These are phyloP conservation scores for Lampropteryx suffumata DNA, from an alignment of 2,888 invertebrate genomes.

Conservation along the genomic window DNA sequence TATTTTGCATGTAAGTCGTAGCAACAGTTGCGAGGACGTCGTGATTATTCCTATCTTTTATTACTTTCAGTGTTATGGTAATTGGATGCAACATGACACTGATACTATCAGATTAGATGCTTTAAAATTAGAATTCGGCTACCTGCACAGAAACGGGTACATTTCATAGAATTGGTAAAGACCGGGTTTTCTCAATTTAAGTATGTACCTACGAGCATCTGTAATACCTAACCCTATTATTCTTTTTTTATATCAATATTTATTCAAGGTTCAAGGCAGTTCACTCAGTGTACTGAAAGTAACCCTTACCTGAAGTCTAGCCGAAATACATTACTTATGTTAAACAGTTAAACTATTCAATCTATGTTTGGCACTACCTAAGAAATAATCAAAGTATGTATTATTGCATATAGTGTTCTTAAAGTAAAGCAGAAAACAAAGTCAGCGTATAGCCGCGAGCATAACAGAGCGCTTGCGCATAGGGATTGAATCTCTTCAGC, in stretches of 20 bases:
- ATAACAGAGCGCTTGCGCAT: constrained; percentile 31
- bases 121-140: constrained; percentile 55
- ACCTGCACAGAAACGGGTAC: constrained; percentile 35
- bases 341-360: too few species aligned
- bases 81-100: constrained; percentile 76
- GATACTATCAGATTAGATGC: constrained; percentile 73
- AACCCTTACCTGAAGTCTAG: too few species aligned
- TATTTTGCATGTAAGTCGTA: constrained; percentile 75
- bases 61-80: constrained; percentile 73
- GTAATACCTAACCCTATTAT: too few species aligned
- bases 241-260: too few species aligned
- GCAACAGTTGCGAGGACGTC: constrained; percentile 59
- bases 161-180: too few species aligned
- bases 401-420: neutral
- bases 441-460: constrained; percentile 18
- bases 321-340: too few species aligned
- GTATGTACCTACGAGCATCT: neutral
- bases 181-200: neutral
- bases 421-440: constrained; percentile 3
- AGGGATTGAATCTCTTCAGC: constrained; percentile 50
- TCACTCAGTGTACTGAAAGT: too few species aligned
- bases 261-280: too few species aligned
- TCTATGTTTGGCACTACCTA: too few species aligned
- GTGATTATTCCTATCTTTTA: constrained; percentile 68
- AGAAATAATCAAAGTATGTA: too few species aligned